Base-by-base conservation (phyloP, 2,888 invertebrate genomes). In the Horisme vitalbata region DNA sequence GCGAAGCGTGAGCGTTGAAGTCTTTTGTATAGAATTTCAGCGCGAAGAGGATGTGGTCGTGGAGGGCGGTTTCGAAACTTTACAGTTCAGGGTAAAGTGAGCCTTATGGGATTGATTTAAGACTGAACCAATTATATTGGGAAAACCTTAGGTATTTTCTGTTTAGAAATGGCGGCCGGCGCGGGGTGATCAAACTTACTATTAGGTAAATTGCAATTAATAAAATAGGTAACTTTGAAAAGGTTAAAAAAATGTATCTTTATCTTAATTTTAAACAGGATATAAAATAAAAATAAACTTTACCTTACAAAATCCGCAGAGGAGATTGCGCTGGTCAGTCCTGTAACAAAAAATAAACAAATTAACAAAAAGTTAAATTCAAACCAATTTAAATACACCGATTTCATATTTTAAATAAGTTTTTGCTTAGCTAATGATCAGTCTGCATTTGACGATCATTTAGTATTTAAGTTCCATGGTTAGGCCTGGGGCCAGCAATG, bases 381-480 rank as follows among this genome's bases (percentile, higher is more conserved):
- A 52, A 64, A 52, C 53, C 64, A 64, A 57, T 64, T 65, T 61
- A 64, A 68, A 73, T 67, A 52, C 58, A 58, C 65, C 67, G 65
- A 69, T 73, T 72, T 77, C 61, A 75, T 71, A 74, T 69, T 73
- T 75, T 72, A 66, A 69, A 69, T 70, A 71, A 58, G 68, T 76
- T 78, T 83, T 75, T 79, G 71, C 61, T 66, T 55, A 55, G 78
- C 79, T 78, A 69, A 79, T 79, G 68, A 83, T 81, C 79, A 77
- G 82, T 71, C 74, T 73, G 74, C 68, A 70, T 79, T 83, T 80
- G 74, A 68, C 69, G 68, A 79, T 82, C 82, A 85, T 87, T 87
- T 87, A 74, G 80, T 80, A 79, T 83, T 82, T 79, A 78, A 73
- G 73, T 76, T 73, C 72, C 79, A 79, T 79, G 79, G 75, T 78